phyloP scores from a whole-genome alignment of 2,888 invertebrate genomes.

The Anthophora plumipes region DNA sequence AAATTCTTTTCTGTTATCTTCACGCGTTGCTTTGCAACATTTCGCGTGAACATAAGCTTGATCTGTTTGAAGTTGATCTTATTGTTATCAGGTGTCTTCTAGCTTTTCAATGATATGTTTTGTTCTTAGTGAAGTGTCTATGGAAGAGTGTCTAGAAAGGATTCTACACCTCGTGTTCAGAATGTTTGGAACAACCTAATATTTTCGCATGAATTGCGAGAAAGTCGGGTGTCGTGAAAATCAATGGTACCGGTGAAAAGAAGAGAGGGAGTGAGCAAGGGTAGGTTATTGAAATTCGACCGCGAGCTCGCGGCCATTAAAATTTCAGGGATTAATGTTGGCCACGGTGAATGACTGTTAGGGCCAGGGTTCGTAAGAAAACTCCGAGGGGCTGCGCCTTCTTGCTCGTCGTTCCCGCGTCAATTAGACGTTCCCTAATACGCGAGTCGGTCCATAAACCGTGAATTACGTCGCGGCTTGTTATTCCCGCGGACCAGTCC shows the following conservation, averaged over 20 bases:
- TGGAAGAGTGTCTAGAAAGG: too few relatives aligned
- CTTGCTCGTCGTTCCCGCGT: conserved; percentile 78
- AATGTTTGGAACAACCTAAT: too few relatives aligned
- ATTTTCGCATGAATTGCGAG: neutral
- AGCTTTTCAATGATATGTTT: too few relatives aligned
- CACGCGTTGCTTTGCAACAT: too few relatives aligned
- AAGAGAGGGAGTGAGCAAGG: conserved; percentile 51
- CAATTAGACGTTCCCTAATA: conserved; percentile 79
- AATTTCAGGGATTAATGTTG: conserved; percentile 82
- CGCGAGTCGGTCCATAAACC: conserved; percentile 80
- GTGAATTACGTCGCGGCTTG: conserved; percentile 51
- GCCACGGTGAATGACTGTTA: conserved; percentile 50
- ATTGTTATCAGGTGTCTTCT: too few relatives aligned
- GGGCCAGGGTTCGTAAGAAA: conserved; percentile 53
- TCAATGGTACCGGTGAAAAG: conserved; percentile 68
- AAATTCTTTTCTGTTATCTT: too few relatives aligned
- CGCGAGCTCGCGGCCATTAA: conserved; percentile 78
- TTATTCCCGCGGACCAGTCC: neutral
- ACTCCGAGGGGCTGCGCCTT: conserved; percentile 34
- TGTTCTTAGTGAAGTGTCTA: too few relatives aligned
- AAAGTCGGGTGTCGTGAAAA: conserved; percentile 58
- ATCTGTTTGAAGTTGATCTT: too few relatives aligned
- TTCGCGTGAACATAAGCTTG: too few relatives aligned
- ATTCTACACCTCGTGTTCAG: too few relatives aligned
- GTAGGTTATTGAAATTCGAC: conserved; percentile 79